Evolutionary conservation across 2,113 vertebrate genomes (phyloP).

Genomic region (Brachyhypopomus occidentalis): DNA sequence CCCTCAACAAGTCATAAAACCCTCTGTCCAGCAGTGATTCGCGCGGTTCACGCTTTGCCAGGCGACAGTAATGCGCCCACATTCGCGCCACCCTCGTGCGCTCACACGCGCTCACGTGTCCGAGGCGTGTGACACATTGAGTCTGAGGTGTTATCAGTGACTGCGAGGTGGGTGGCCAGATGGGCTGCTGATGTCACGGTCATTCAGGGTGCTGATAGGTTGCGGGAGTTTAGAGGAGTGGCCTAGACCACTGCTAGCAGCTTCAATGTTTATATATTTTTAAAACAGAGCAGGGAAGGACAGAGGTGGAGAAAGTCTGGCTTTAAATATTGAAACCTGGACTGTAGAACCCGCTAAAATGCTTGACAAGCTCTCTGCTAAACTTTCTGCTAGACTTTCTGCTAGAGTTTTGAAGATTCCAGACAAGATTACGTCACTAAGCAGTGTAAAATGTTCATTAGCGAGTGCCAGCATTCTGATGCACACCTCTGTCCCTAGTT

Average conservation of each 20-base stretch:
- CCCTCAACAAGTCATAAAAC: slow-evolving; percentile 20
- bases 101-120: background rate
- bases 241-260: slow-evolving; percentile 46
- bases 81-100: background rate
- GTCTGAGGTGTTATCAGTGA: slow-evolving; percentile 15
- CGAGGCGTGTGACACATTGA: slow-evolving; percentile 19
- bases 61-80: background rate
- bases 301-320: slow-evolving; percentile 37
- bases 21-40: slow-evolving; percentile 11
- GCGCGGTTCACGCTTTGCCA: background rate
- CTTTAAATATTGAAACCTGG: slow-evolving; percentile 9
- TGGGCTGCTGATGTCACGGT: slow-evolving; percentile 28
- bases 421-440: background rate
- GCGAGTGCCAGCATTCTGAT: background rate
- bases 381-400: slow-evolving; percentile 6
- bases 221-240: slow-evolving; percentile 34
- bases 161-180: slow-evolving; percentile 26
- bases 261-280: slow-evolving; percentile 24
- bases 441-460: too few species aligned
- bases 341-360: slow-evolving; percentile 20
- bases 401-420: background rate
- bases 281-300: slow-evolving; percentile 41
- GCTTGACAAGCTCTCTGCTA: slow-evolving; percentile 15
- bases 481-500: background rate
- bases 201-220: slow-evolving; percentile 43